Percentiles rank a stretch among this genome's conserved stretches.
Evolutionary conservation across 2,797 vertebrate genomes (phyloP).

Genomic region (Octomys mimax): DNA sequence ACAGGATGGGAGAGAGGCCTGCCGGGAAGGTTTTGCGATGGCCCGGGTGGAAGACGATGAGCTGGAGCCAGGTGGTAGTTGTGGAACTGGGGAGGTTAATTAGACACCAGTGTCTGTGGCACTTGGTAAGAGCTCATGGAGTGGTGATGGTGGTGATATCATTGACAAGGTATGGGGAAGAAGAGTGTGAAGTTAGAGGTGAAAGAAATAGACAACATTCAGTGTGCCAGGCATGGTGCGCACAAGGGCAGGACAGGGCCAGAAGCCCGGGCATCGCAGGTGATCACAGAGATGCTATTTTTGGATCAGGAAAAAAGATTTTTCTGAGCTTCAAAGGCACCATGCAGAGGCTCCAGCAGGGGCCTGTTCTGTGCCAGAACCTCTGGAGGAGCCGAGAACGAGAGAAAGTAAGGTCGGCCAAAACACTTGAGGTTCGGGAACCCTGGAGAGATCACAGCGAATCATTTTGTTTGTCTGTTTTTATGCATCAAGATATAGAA

Average conservation of each 20-base stretch:
- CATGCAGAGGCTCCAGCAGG: neutral
- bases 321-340: constrained; percentile 74
- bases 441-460: neutral
- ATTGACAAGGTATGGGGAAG: constrained; percentile 1
- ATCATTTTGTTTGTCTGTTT: neutral
- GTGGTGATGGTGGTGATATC: neutral
- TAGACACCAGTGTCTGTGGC: neutral
- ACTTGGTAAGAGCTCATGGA: neutral
- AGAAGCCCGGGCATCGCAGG: constrained; percentile 38
- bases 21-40: neutral
- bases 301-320: constrained; percentile 67
- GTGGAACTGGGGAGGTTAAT: neutral
- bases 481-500: neutral
- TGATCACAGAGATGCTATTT: constrained; percentile 76
- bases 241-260: constrained; percentile 50
- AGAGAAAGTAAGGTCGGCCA: constrained; percentile 70
- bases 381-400: constrained; percentile 62
- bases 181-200: constrained; percentile 5
- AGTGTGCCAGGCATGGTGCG: constrained; percentile 30
- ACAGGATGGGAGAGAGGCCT: neutral
- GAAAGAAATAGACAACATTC: constrained; percentile 10
- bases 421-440: neutral
- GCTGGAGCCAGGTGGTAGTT: neutral
- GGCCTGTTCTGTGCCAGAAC: constrained; percentile 38
- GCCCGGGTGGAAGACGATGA: neutral